Evolutionary conservation across 2,797 vertebrate genomes (phyloP), one percentile per base, ranked within the genome.

Genomic region (Micromesistius poutassou): DNA sequence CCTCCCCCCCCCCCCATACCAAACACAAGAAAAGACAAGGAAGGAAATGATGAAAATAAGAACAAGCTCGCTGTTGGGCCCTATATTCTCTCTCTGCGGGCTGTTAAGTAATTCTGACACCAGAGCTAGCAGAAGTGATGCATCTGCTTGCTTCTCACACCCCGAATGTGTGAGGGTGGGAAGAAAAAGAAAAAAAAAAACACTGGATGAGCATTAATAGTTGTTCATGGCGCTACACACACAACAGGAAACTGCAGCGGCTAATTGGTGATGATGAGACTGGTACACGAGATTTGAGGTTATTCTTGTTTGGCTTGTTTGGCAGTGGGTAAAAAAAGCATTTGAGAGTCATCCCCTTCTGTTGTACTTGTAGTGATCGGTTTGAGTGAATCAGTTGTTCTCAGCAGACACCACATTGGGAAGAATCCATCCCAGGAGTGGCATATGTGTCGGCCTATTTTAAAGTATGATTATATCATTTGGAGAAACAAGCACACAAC

Each of bases 1-100:
- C 87, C 83, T 86, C 85, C 90, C 84, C 87, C 76, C 91, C 92
- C 88, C 89, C 80, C 85, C 91, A 87, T 88, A 80, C 86, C 88
- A 0, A 10, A 82, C 87, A 87, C 78, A 85, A 22, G 46, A 55
- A 55, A 55, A 55, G 46, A 22, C 5, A 19, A 55, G 71, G 77
- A 62, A 77, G 84, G 71, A 79, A 84, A 81, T 77, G 81, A 80
- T 81, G 76, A 42, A 55, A 55, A 55, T 14, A 22, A 55, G 14
- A 22, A 55, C 46, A 55, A 22, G 46, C 5, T 19, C 46, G 42
- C 80, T 77, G 80, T 80, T 75, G 81, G 81, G 71, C 14, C 13
- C 74, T 79, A 10, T 38, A 42, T 42, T 42, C 86, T 89, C 84
- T 80, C 38, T 81, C 74, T 33, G 25, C 35, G 2, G 28, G 22